These are phyloP conservation scores for Drepana falcataria DNA, from an alignment of 2,888 invertebrate genomes.

Conservation along the genomic window DNA sequence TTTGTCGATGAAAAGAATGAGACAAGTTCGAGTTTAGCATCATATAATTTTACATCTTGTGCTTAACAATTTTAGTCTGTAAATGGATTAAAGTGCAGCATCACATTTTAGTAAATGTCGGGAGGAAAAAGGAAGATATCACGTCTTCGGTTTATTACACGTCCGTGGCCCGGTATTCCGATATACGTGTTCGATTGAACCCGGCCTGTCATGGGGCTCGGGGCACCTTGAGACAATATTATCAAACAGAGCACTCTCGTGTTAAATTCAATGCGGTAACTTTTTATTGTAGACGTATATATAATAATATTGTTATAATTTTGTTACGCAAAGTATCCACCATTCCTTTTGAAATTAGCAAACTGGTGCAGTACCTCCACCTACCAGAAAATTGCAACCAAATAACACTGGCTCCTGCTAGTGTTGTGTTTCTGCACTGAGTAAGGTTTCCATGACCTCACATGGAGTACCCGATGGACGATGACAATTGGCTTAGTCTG, in stretches of 20 bases:
- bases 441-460: no score
- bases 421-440: no score
- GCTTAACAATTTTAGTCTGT: constrained; percentile 16
- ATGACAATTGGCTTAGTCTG: no score
- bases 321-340: no score
- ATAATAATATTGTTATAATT: no score
- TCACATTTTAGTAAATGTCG: constrained; percentile 40
- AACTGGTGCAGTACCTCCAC: no score
- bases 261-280: background rate
- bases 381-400: no score
- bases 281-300: no score
- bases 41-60: background rate
- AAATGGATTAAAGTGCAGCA: constrained; percentile 26
- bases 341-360: no score
- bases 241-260: background rate
- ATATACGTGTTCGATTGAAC: constrained; percentile 61
- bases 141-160: constrained; percentile 72
- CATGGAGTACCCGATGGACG: no score
- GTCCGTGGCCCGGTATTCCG: constrained; percentile 55
- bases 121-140: constrained; percentile 51
- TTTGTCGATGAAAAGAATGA: background rate
- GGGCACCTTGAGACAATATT: constrained; percentile 8
- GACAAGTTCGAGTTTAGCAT: background rate
- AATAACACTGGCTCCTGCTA: no score
- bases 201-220: constrained; percentile 18